phyloP scores from a whole-genome alignment of 2,113 vertebrate species.

The Formicarius rufipectus region DNA sequence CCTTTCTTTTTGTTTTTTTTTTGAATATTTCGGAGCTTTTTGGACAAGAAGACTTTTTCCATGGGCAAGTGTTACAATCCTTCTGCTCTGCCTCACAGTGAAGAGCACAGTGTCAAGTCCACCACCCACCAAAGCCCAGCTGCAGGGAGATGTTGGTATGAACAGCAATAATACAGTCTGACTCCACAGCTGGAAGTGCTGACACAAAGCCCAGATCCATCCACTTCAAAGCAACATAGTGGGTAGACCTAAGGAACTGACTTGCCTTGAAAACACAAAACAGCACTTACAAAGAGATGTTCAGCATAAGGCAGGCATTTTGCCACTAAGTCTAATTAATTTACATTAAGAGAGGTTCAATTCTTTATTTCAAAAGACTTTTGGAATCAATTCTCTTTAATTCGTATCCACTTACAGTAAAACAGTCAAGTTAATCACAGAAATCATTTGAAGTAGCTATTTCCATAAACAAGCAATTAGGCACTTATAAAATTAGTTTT shows the following conservation, averaged over 20 bases:
- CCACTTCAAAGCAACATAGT: background rate
- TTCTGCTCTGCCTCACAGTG: background rate
- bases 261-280: background rate
- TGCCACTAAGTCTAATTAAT: background rate
- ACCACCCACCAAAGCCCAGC: background rate
- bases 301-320: background rate
- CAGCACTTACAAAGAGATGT: background rate
- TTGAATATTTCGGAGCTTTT: background rate
- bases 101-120: background rate
- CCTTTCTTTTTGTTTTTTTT: too few relatives aligned
- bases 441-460: conserved; percentile 27
- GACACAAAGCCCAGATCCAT: background rate
- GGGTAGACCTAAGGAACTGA: background rate
- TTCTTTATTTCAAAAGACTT: conserved; percentile 2
- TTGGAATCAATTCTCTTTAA: conserved; percentile 5
- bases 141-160: background rate
- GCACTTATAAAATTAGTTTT: background rate
- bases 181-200: background rate
- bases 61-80: background rate
- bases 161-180: background rate
- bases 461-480: conserved; percentile 41
- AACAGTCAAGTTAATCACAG: conserved; percentile 26
- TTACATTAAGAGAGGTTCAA: background rate
- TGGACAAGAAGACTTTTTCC: background rate
- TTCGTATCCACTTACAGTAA: background rate